Evolutionary conservation across 92 coral and sea anemone species (phyloP).

Genomic region (Heteractis magnifica): DNA sequence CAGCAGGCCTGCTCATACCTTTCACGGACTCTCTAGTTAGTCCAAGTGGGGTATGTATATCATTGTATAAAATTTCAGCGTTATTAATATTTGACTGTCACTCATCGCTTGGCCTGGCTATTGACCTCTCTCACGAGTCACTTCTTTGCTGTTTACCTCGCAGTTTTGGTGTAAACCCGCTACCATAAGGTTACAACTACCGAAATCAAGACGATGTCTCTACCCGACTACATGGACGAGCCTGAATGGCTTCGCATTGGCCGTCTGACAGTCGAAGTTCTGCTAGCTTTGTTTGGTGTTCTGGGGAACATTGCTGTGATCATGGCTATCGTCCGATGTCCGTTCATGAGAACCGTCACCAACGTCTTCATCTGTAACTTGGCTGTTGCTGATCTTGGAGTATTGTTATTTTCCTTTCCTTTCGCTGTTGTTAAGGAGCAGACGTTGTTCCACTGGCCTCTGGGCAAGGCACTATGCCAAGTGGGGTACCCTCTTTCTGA

Average conservation of each 20-base stretch:
- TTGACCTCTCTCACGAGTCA: neutral
- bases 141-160: neutral
- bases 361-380: slow-evolving; percentile 71
- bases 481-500: slow-evolving; percentile 75
- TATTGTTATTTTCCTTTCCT: slow-evolving; percentile 69
- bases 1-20: neutral
- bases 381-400: slow-evolving; percentile 89
- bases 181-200: neutral
- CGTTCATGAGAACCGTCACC: slow-evolving; percentile 52
- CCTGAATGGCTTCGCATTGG: slow-evolving; percentile 49
- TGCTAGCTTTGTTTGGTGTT: slow-evolving; percentile 69
- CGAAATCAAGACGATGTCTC: neutral
- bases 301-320: slow-evolving; percentile 70
- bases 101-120: neutral
- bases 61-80: neutral
- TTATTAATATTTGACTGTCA: neutral
- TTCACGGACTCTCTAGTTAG: neutral
- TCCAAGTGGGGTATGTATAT: slow-evolving; percentile 5
- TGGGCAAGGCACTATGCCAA: slow-evolving; percentile 67
- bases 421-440: slow-evolving; percentile 72
- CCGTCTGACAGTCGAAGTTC: slow-evolving; percentile 51
- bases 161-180: neutral
- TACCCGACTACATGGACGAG: slow-evolving; percentile 48
- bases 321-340: slow-evolving; percentile 52
- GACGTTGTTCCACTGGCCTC: slow-evolving; percentile 67